Evolutionary conservation across 2,888 invertebrate genomes (phyloP), one percentile per base, ranked within the genome.

Genomic region (Cylloceria caligata): DNA sequence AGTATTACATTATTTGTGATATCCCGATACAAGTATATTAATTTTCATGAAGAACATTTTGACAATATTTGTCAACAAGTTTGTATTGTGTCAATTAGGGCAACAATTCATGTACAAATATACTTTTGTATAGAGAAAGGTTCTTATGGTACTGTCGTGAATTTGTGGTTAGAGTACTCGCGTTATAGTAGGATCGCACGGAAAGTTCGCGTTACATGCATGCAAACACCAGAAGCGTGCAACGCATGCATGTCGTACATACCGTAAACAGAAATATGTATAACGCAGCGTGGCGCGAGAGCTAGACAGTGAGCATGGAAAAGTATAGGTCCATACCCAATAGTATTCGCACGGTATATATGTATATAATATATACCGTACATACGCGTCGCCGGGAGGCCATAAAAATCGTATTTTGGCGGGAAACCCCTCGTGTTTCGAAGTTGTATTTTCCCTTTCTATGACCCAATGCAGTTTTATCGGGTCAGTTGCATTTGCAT

Each of bases 391-490:
- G 84, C 79, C 84, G 84, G 69, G 84, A 83, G 85, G 82, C 86
- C 85, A 87, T 88, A 89, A 89, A 90, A 88, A 90, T 89, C 87
- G 86, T 88, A 89, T 90, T 90, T 89, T 87, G 87, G 88, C 88
- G 87, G 87, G 84, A 87, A 87, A 75, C 52, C 74, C 60, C 81
- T 13, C 83, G 76, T 86, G 86, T 87, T 89, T 87, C 87, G 88
- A 88, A 88, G 88, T 89, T 91, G 88, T 89, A 88, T 90, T 91
- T 91, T 91, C 89, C 88, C 91, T 90, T 90, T 91, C 90, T 90
- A 90, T 91, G 90, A 91, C 90, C 90, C 89, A 88, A 89, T 90
- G 88, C 87, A 88, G 88, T 88, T 89, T 90, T 89, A 90, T 89
- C 88, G 86, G 90, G 90, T 90, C 90, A 91, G 87, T 87, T 86